Conservation (phyloP, 2,888 invertebrate species). For the Dione juno region DNA sequence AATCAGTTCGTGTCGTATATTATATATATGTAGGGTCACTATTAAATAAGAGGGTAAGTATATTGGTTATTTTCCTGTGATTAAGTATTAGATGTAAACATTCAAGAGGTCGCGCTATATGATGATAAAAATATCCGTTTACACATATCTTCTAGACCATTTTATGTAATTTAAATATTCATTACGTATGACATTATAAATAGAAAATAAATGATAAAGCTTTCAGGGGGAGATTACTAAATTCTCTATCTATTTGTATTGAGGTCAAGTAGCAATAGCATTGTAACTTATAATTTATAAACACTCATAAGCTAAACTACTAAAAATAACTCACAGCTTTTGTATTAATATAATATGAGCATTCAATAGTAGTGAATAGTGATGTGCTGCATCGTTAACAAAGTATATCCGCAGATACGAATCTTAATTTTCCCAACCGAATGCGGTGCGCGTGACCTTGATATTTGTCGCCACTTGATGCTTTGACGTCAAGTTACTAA, state of each 20-base stretch:
- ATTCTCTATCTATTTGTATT: conserved; percentile 7
- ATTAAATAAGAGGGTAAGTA: conserved; percentile 51
- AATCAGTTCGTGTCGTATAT: conserved; percentile 49
- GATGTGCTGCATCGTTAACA: too few species aligned
- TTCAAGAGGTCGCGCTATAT: conserved; percentile 55
- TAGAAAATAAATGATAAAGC: conserved; percentile 8
- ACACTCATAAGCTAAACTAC: not conserved
- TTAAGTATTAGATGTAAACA: conserved; percentile 56
- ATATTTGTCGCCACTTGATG: too few species aligned
- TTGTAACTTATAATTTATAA: conserved; percentile 2
- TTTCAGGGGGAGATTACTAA: conserved; percentile 1
- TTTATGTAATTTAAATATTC: conserved; percentile 5
- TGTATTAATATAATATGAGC: too few species aligned
- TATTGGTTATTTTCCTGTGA: conserved; percentile 51
- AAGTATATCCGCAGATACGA: too few species aligned
- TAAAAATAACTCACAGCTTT: too few species aligned
- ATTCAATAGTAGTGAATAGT: too few species aligned
- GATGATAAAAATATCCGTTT: conserved; percentile 48
- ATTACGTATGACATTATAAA: conserved; percentile 3
- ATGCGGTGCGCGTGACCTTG: too few species aligned
- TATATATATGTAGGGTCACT: conserved; percentile 48
- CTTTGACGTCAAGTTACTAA: too few species aligned
- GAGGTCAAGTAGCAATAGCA: not conserved
- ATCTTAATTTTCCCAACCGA: too few species aligned
- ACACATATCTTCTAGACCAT: conserved; percentile 33